Base-by-base conservation (phyloP, 1,140 invertebrate species). In the Calephelis nemesis region DNA sequence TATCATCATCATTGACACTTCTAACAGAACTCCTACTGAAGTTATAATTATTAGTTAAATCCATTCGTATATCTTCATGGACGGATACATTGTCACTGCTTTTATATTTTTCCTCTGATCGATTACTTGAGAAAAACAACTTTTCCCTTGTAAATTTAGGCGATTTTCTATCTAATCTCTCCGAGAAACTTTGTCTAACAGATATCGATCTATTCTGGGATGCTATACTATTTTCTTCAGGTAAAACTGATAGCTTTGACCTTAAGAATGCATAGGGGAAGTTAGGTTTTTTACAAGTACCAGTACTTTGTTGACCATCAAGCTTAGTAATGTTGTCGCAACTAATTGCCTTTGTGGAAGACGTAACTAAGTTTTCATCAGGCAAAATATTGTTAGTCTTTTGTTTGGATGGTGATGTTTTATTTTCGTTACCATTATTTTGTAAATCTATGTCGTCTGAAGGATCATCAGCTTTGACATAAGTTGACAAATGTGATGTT, bases 231-330 rank as follows among this genome's bases (percentile, higher is more conserved):
- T 93, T 94, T 83, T 96, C 95, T 88, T 96, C 95, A 0, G 95
- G 95, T 60, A 96, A 85, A 39, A 96, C 95, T 0, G 95, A 95
- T 12, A 96, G 77, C 68, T 95, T 95, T 0, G 96, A 96, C 68
- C 96, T 91, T 10, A 97, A 85, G 83, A 96, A 96, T 1, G 96
- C 95, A 76, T 97, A 96, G 0, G 96, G 96, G 78, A 97, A 97
- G 73, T 94, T 95, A 0, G 93, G 93, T 69, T 94, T 95, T 72
- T 94, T 94, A 50, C 84, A 84, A 19, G 82, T 79, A 48, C 81
- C 77, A 68, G 88, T 91, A 67, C 73, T 83, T 54, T 78, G 82
- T 76, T 89, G 82, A 5, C 87, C 86, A 72, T 92, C 92, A 73
- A 94, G 74, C 71, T 90, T 75, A 30, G 68, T 92, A 7, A 94